phyloP scores from a whole-genome alignment of 1,140 invertebrate genomes.

The Sitodiplosis mosellana region DNA sequence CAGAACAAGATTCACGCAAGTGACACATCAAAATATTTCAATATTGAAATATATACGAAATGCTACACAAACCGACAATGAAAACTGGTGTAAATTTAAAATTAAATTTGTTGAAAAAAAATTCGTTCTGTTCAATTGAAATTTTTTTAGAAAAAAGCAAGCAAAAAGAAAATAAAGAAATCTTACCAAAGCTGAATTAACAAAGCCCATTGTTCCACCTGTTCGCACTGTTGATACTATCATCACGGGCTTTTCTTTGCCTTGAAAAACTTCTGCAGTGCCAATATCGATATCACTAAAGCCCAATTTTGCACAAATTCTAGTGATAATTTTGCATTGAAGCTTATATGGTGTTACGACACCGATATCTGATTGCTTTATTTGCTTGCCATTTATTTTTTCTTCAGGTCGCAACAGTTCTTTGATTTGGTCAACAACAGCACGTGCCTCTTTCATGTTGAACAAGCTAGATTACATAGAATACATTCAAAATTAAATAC shows the following conservation, averaged over 20 bases:
- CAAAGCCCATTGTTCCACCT: constrained; percentile 35
- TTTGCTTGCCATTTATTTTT: constrained; percentile 21
- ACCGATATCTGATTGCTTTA: constrained; percentile 48
- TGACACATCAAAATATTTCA: no score
- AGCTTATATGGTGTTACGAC: constrained; percentile 67
- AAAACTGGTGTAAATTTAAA: no score
- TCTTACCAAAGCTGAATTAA: no score
- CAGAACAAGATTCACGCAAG: no score
- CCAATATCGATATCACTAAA: constrained; percentile 43
- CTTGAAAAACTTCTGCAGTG: constrained; percentile 60
- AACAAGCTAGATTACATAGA: constrained; percentile 37
- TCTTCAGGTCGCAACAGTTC: constrained; percentile 20
- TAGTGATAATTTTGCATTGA: constrained; percentile 37
- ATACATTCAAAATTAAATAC: constrained; percentile 9
- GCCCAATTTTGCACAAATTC: constrained; percentile 19
- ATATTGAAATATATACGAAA: no score
- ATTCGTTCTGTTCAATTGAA: no score
- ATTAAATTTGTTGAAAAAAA: no score
- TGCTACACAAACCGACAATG: no score
- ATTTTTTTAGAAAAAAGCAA: constrained; percentile 4
- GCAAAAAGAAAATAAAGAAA: constrained; percentile 53
- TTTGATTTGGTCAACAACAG: constrained; percentile 33
- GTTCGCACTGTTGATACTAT: constrained; percentile 63
- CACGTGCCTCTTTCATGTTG: constrained; percentile 47
- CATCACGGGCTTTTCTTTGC: no score